Evolutionary conservation across 2,797 vertebrate species (phyloP), one percentile per base, ranked within the genome.

Genomic region (Hypotaenidia okinawae): DNA sequence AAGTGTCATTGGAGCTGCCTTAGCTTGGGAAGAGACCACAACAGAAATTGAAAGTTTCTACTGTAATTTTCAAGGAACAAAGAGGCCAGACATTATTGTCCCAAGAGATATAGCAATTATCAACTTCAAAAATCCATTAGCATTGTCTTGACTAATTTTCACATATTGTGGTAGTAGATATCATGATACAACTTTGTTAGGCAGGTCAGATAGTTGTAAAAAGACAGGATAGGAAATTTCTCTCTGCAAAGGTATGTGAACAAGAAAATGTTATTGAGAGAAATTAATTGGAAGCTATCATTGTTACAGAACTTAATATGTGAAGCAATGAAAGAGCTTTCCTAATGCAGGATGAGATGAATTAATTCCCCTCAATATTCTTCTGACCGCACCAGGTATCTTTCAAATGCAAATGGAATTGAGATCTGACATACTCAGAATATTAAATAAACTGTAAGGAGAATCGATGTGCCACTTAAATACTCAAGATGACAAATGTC

Each of bases 381-480:
- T 84, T 82, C 67, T 82, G 85, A 84, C 67, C 33, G 1, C 81
- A 69, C 41, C 16, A 66, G 45, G 19, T 80, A 21, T 76, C 63
- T 91, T 95, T 90, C 70, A 92, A 84, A 94, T 79, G 74, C n/a
- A 91, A 91, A 94, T 84, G 67, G 51, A 78, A 84, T 76, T 39
- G 39, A 90, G 62, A 81, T 76, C 51, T 61, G 67, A 69, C 47
- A 84, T 58, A 76, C 10, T 22, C 63, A 54, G 80, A 87, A 84
- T 84, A 89, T 79, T 90, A 90, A 94, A 90, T 86, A 82, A 91
- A 81, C 27, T 37, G 30, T 5, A 4, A 61, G 63, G 47, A 76
- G 47, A 76, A 73, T 79, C 3, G 3, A 49, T 84, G 10, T 67
- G 39, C 43, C 78, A 27, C 22, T 75, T 88, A 58, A 89, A 69